These are phyloP conservation scores for Turritopsis dohrnii DNA, from an alignment of 30 jellyfish, hydroid and myxozoan genomes.

Conservation along the genomic window DNA sequence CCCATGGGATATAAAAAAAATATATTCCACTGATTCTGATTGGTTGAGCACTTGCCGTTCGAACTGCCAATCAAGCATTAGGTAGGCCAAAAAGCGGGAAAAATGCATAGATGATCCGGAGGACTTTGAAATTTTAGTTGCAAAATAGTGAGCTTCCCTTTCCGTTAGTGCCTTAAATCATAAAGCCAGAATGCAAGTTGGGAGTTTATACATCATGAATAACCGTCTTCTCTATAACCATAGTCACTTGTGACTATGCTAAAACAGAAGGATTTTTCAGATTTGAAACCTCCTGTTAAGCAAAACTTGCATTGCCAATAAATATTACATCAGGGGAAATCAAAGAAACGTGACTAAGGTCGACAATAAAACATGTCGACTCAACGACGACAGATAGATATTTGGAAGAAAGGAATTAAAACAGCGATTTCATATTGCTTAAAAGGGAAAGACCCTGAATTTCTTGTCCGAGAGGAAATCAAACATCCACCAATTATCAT, in stretches of 20 bases:
- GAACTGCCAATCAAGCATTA: too few relatives aligned
- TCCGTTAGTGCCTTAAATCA: neutral
- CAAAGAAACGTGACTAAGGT: neutral
- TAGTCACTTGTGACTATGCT: neutral
- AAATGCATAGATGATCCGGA: neutral
- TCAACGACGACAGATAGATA: neutral
- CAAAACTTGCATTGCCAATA: neutral
- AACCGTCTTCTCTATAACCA: neutral
- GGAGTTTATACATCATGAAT: neutral
- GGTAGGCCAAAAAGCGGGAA: neutral
- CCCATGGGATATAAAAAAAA: too few relatives aligned
- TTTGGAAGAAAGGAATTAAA: neutral
- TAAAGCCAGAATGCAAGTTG: neutral
- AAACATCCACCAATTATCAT: neutral
- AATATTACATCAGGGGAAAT: neutral
- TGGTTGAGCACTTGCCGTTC: too few relatives aligned
- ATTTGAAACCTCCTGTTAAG: neutral
- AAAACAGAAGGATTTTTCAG: neutral
- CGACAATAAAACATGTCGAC: neutral
- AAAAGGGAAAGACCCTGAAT: neutral
- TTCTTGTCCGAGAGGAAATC: neutral
- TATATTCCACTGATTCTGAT: too few relatives aligned
- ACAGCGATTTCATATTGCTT: neutral
- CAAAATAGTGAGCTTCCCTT: neutral
- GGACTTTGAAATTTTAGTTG: neutral